A percentile compares a stretch with the other conserved stretches of the same genome.
Conservation (phyloP, 2,888 invertebrate genomes). For the Macrostomum cliftonense region DNA sequence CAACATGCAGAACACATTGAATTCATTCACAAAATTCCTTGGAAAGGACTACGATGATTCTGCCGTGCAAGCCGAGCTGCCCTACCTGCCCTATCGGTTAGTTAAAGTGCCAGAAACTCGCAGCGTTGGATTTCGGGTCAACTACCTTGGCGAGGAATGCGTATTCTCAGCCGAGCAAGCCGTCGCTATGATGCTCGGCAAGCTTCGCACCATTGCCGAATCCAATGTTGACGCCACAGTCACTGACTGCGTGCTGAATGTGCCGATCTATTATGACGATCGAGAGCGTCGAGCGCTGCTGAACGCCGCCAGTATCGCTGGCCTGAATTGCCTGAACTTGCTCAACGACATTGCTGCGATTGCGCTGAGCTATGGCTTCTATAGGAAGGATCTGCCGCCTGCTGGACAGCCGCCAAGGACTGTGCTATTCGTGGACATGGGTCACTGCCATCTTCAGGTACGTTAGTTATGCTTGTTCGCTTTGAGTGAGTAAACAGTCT, state of each 20-base stretch:
- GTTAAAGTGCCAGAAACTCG: conserved; percentile 48
- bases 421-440: conserved; percentile 89
- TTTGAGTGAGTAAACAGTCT: too few species aligned
- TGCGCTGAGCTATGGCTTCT: conserved; percentile 85
- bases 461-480: too few species aligned
- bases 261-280: conserved; percentile 81
- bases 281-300: conserved; percentile 75
- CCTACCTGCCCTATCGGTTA: conserved; percentile 58
- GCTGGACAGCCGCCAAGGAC: conserved; percentile 63
- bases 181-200: conserved; percentile 84
- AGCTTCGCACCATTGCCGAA: conserved; percentile 74
- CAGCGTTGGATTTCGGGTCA: conserved; percentile 41
- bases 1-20: conserved; percentile 87
- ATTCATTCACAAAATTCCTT: conserved; percentile 73
- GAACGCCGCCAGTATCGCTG: conserved; percentile 75
- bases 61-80: conserved; percentile 57
- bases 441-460: conserved; percentile 60
- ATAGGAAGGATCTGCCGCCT: conserved; percentile 80
- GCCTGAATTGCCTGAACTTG: conserved; percentile 73
- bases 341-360: conserved; percentile 95
- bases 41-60: conserved; percentile 76
- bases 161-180: conserved; percentile 61
- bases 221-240: conserved; percentile 68
- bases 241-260: conserved; percentile 44
- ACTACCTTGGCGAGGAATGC: conserved; percentile 66